phyloP scores from a whole-genome alignment of 2,888 invertebrate genomes.

The Dromius quadrimaculatus region DNA sequence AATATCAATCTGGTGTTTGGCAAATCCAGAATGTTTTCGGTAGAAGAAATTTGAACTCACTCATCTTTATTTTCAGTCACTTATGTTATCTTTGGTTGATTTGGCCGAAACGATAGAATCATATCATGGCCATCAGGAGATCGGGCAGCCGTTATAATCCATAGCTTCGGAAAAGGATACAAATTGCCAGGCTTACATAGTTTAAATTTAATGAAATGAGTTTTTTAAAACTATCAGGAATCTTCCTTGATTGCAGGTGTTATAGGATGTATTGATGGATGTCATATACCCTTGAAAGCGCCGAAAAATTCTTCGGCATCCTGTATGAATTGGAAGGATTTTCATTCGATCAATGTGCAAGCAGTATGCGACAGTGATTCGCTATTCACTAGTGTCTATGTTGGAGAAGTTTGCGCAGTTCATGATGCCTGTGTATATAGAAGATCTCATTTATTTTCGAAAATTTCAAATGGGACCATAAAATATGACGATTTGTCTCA shows the following conservation, averaged over 20 bases:
- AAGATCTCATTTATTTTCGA: background rate
- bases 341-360: background rate
- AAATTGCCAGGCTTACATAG: background rate
- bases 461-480: no score
- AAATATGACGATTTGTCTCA: no score
- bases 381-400: background rate
- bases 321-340: background rate
- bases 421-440: background rate
- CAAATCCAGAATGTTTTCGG: constrained; percentile 4
- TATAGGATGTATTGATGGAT: background rate
- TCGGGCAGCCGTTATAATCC: background rate
- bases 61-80: background rate
- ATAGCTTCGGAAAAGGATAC: background rate
- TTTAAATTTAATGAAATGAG: no score
- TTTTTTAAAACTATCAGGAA: background rate
- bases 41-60: background rate
- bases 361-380: background rate
- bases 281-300: background rate
- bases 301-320: background rate
- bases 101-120: background rate
- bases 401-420: background rate
- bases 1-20: background rate
- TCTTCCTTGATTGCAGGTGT: background rate
- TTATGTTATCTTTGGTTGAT: background rate
- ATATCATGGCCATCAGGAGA: background rate